These are phyloP conservation scores for Lagocephalus sceleratus DNA, from an alignment of 2,797 vertebrate genomes.

Conservation along the genomic window DNA sequence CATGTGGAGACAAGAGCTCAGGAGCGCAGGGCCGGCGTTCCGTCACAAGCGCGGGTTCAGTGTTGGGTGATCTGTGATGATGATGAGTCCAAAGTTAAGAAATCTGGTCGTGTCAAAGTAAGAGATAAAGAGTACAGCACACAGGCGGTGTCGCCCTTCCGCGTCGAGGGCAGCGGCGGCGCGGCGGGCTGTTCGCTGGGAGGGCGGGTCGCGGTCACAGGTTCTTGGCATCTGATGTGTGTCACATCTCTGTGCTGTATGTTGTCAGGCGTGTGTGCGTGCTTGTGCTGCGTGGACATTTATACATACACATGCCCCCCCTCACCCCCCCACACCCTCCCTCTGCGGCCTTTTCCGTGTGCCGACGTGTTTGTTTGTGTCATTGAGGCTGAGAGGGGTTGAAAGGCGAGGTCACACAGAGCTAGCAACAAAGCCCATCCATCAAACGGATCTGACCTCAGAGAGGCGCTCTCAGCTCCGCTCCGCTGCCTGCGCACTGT, in stretches of 20 bases:
- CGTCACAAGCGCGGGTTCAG: too few relatives aligned
- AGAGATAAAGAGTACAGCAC: conserved; percentile 16
- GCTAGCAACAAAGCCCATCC: conserved; percentile 66
- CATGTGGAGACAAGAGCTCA: too few relatives aligned
- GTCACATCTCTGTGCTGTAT: conserved; percentile 9
- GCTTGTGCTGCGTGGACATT: conserved; percentile 1
- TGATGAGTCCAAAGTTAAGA: neutral
- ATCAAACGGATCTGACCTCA: conserved; percentile 66
- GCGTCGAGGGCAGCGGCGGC: conserved; percentile 16
- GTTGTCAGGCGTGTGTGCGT: conserved; percentile 26
- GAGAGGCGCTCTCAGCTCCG: conserved; percentile 66
- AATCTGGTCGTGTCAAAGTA: conserved; percentile 1
- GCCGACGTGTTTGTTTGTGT: conserved; percentile 43
- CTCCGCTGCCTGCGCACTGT: conserved; percentile 54
- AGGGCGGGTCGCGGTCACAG: neutral
- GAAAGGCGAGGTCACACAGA: conserved; percentile 67
- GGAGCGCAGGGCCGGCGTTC: too few relatives aligned
- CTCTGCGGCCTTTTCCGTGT: neutral
- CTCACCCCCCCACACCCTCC: neutral
- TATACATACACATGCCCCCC: conserved; percentile 14
- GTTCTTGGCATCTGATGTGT: conserved; percentile 18
- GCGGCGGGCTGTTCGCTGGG: conserved; percentile 4
- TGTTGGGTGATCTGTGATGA: too few relatives aligned
- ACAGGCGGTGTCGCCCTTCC: conserved; percentile 19
- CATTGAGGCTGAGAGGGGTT: conserved; percentile 61